Evolutionary conservation across 2,888 invertebrate genomes (phyloP).

Genomic region (Anaspis maculata): DNA sequence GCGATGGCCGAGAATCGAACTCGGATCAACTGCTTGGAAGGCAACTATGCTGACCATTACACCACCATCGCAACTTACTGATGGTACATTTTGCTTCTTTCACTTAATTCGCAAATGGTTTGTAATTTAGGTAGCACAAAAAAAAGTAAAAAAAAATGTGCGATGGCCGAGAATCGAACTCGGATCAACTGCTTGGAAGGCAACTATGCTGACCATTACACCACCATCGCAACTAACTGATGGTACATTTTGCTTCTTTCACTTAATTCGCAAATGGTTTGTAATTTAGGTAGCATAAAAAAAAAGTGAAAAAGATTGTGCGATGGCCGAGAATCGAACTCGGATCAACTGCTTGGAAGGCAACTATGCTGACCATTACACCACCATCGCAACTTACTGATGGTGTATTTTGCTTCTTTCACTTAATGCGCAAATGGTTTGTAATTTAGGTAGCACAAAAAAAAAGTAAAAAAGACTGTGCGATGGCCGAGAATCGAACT

Average conservation of each 20-base stretch:
- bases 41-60: constrained; percentile 45
- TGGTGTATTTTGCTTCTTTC: too few relatives aligned
- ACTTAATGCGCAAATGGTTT: too few relatives aligned
- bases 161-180: constrained; percentile 36
- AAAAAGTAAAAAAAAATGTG: background rate
- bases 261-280: too few relatives aligned
- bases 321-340: constrained; percentile 45
- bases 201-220: constrained; percentile 45
- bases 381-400: constrained; percentile 36
- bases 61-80: constrained; percentile 38
- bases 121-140: background rate
- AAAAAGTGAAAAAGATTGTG: constrained; percentile 17
- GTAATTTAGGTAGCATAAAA: background rate
- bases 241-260: too few relatives aligned
- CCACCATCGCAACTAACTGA: constrained; percentile 39
- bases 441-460: background rate
- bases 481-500: constrained; percentile 36
- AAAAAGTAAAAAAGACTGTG: constrained; percentile 1
- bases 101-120: too few relatives aligned
- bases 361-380: constrained; percentile 45
- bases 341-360: constrained; percentile 45
- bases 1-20: constrained; percentile 35
- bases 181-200: constrained; percentile 45
- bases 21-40: constrained; percentile 45
- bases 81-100: too few relatives aligned